Evolutionary conservation across 2,113 vertebrate species (phyloP).

Genomic region (Manacus vitellinus): DNA sequence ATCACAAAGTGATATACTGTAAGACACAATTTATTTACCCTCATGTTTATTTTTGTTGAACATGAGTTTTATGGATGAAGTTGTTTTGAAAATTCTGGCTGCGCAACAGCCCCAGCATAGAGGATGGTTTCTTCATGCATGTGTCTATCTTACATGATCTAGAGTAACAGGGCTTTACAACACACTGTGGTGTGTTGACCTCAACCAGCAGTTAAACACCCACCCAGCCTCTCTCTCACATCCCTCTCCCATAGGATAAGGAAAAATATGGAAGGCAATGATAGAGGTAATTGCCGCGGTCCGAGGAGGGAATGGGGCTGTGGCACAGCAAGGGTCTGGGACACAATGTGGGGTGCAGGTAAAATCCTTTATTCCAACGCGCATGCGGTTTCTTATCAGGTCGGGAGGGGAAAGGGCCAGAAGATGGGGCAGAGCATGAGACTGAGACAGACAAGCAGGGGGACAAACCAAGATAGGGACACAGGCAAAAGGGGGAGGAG

Average conservation of each 20-base stretch:
- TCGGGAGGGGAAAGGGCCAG: too few species aligned
- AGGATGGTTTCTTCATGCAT: not conserved
- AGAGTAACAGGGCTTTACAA: not conserved
- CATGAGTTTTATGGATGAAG: not conserved
- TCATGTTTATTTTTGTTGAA: not conserved
- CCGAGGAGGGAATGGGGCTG: too few species aligned
- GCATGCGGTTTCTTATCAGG: too few species aligned
- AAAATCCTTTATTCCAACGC: too few species aligned
- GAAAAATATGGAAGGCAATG: not conserved
- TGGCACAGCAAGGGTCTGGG: too few species aligned
- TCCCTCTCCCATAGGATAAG: not conserved
- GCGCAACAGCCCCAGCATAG: rapidly evolving
- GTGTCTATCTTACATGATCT: not conserved
- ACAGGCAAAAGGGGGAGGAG: too few species aligned
- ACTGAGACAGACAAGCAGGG: too few species aligned
- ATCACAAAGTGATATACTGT: not conserved
- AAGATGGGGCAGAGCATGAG: too few species aligned
- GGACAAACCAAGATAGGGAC: too few species aligned
- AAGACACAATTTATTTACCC: not conserved
- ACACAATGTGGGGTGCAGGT: too few species aligned
- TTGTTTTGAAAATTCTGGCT: not conserved
- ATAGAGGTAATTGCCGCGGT: not conserved
- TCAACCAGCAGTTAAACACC: not conserved
- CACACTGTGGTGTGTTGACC: not conserved
- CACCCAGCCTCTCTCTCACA: rapidly evolving